Percentiles rank a stretch among this genome's conserved stretches.
These are phyloP conservation scores for Heterohyrax brucei DNA, from an alignment of 2,797 vertebrate species.

Conservation along the genomic window DNA sequence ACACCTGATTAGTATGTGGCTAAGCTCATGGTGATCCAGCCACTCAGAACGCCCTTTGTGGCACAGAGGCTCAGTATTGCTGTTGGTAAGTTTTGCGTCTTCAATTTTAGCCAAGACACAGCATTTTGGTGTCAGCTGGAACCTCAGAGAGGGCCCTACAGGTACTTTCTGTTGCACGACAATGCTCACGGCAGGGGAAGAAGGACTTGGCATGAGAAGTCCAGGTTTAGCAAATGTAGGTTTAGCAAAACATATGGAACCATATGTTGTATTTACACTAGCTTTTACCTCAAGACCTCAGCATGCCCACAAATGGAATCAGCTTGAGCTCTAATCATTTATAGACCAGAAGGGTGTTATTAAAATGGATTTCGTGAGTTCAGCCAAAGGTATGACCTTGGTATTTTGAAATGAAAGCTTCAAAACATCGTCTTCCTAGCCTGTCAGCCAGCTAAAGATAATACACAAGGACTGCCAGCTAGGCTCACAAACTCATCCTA, in stretches of 20 bases:
- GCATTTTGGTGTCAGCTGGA: background rate
- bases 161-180: background rate
- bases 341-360: background rate
- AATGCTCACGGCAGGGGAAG: background rate
- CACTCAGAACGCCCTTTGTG: slow-evolving; percentile 86
- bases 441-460: background rate
- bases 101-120: background rate
- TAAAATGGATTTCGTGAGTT: background rate
- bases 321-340: background rate
- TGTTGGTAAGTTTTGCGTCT: slow-evolving; percentile 84
- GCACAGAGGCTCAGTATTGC: slow-evolving; percentile 82
- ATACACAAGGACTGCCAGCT: too few relatives aligned
- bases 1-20: slow-evolving; percentile 85
- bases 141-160: too few relatives aligned
- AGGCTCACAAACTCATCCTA: too few relatives aligned
- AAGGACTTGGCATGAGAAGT: background rate
- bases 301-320: background rate
- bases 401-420: background rate
- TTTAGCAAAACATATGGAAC: background rate
- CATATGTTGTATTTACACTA: background rate
- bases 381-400: background rate
- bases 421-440: background rate
- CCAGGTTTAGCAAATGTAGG: background rate
- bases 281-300: background rate
- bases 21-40: slow-evolving; percentile 83